phyloP scores from a whole-genome alignment of 1,140 invertebrate species.

The Cydia amplana region DNA sequence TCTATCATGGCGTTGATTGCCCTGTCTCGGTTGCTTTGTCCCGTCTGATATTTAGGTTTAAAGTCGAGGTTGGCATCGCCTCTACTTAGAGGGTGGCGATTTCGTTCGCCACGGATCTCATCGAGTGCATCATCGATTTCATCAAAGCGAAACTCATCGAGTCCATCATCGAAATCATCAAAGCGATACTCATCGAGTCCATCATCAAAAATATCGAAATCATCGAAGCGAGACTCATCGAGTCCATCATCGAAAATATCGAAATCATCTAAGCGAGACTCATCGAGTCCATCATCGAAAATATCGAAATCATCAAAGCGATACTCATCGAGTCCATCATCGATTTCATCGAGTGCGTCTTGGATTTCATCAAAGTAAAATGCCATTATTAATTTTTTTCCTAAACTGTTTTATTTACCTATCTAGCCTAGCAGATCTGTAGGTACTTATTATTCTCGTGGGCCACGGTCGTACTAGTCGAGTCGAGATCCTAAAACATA shows the following conservation, averaged over 20 bases:
- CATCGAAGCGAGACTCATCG: too few relatives aligned
- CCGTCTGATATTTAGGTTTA: background rate
- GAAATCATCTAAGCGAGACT: background rate
- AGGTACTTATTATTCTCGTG: too few relatives aligned
- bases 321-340: background rate
- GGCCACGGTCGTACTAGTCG: background rate
- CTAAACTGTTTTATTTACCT: background rate
- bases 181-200: too few relatives aligned
- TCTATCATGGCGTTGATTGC: slow-evolving; percentile 12
- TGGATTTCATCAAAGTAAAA: background rate
- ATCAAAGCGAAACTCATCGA: background rate
- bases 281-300: background rate
- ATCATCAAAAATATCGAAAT: too few relatives aligned
- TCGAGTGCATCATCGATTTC: background rate
- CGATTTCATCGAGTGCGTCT: too few relatives aligned
- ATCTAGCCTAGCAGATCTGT: background rate
- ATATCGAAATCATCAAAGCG: background rate
- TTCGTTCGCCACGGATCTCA: background rate
- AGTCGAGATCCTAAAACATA: background rate
- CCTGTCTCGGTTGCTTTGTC: background rate
- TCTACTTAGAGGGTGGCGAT: too few relatives aligned
- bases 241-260: too few relatives aligned
- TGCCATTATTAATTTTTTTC: background rate
- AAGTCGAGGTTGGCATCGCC: background rate
- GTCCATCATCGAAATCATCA: too few relatives aligned